Conservation (phyloP, 1,140 invertebrate genomes). For the Drosophila seguyi region DNA sequence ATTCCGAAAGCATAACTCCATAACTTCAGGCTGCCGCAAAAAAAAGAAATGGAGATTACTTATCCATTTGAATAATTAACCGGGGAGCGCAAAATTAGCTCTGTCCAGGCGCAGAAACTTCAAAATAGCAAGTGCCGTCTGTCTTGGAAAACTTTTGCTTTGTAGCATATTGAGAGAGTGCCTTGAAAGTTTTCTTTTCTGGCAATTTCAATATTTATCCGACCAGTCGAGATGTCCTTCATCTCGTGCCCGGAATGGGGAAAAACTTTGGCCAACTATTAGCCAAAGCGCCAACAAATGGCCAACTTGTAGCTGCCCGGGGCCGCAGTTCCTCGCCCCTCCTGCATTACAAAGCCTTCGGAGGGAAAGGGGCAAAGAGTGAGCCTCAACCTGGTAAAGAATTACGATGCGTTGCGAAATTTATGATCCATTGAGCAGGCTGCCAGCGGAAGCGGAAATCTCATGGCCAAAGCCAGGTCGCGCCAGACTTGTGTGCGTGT, state of each 20-base stretch:
- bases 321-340: neutral
- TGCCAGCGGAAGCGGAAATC: slow-evolving; percentile 36
- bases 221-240: slow-evolving; percentile 55
- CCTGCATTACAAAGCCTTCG: neutral
- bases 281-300: slow-evolving; percentile 65
- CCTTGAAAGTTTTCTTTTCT: slow-evolving; percentile 55
- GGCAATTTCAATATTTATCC: slow-evolving; percentile 63
- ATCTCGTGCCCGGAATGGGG: slow-evolving; percentile 32
- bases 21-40: neutral
- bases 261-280: slow-evolving; percentile 75
- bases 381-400: slow-evolving; percentile 55
- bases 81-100: slow-evolving; percentile 33
- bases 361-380: neutral
- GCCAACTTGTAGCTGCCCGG: slow-evolving; percentile 66
- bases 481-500: slow-evolving; percentile 73
- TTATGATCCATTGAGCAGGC: slow-evolving; percentile 76
- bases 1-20: slow-evolving; percentile 8
- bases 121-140: slow-evolving; percentile 31
- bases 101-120: slow-evolving; percentile 18
- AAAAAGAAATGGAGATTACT: slow-evolving; percentile 29
- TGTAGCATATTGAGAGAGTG: slow-evolving; percentile 51
- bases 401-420: slow-evolving; percentile 72
- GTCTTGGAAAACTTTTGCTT: slow-evolving; percentile 45
- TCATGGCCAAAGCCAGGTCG: slow-evolving; percentile 21
- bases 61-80: slow-evolving; percentile 52